A percentile compares a stretch with the other conserved stretches of the same genome.
These are phyloP conservation scores for Leptarthrus brevirostris DNA, from an alignment of 2,888 invertebrate genomes.

Conservation along the genomic window DNA sequence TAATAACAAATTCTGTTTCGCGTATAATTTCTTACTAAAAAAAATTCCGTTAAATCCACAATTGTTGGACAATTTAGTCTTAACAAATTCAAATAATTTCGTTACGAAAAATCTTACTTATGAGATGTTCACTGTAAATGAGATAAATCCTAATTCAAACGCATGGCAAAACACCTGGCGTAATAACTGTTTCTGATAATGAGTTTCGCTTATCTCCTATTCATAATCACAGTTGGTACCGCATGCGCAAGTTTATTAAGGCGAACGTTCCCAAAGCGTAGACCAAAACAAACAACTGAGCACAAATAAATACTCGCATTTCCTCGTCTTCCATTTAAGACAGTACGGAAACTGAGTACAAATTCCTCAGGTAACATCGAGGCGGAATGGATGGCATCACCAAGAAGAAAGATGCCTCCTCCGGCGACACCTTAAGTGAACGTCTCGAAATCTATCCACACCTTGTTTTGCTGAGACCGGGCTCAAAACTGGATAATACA, in stretches of 20 bases:
- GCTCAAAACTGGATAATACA: neutral
- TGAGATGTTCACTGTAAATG: too few species aligned
- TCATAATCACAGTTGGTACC: neutral
- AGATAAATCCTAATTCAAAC: neutral
- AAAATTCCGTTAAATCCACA: too few species aligned
- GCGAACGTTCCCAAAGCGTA: neutral
- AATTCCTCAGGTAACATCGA: neutral
- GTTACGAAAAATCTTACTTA: too few species aligned
- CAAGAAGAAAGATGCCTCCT: neutral
- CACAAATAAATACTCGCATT: neutral
- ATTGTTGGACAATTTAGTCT: too few species aligned
- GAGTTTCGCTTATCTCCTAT: constrained; percentile 37
- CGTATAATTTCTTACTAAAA: too few species aligned
- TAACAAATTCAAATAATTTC: too few species aligned
- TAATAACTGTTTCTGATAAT: constrained; percentile 29
- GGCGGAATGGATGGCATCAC: too few species aligned
- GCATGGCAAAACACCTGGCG: neutral
- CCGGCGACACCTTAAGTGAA: neutral
- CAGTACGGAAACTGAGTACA: neutral
- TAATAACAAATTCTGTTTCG: too few species aligned
- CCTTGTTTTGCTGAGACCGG: constrained; percentile 1
- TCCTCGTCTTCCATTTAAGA: neutral
- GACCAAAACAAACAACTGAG: neutral
- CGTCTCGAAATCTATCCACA: constrained; percentile 2
- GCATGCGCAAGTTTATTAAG: neutral